Base-by-base conservation (phyloP, 2,888 invertebrate genomes). In the Agelastica alni region DNA sequence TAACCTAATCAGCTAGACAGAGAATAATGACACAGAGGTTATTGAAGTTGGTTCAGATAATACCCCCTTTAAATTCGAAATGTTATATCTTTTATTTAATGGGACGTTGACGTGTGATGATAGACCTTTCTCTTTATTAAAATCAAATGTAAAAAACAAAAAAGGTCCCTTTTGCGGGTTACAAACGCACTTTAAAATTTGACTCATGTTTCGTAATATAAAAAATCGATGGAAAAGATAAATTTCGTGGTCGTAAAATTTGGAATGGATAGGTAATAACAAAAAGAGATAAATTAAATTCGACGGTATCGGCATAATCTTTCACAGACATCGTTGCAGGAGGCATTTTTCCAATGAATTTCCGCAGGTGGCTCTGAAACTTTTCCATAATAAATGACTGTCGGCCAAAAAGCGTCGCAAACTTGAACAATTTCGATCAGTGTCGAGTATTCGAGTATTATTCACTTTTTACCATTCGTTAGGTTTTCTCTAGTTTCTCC, bases 371-470 rank as follows among this genome's bases (percentile, higher is more conserved):
- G 58, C 57, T 41, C 54, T 57, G 63, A 64, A 61, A 54, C 60
- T 59, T 56, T 51, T 49, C 43, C 58, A 61, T 58, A 61, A 66
- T 63, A 67, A 67, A 67, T 65, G 63, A 63, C 65, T 62, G 61
- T 62, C 62, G 59, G 55, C 56, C 55, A 61, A 57, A 62, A 51
- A 56, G 53, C 57, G 59, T 61, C 61, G 62, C 60, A 49, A 57
- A 51, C 58, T 59, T 59, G 17, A 9, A 32, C 32, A 13, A 52
- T 32, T 32, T 12, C 17, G 34, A 43, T 53, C 34, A 26, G 6
- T 9, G 37, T 18, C 28, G 47, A 30, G 18, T 10, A 17, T 42
- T 18, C 28, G 47, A 30, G 18, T 10, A 17, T 42, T 46, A 53
- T 46, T 53, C 34, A 53, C 34, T 16, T 34, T 20, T 32, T 12